Percentiles rank a stretch among this genome's conserved stretches.
Conservation (phyloP, 2,797 vertebrate species). For the Melanotaenia boesemani region DNA sequence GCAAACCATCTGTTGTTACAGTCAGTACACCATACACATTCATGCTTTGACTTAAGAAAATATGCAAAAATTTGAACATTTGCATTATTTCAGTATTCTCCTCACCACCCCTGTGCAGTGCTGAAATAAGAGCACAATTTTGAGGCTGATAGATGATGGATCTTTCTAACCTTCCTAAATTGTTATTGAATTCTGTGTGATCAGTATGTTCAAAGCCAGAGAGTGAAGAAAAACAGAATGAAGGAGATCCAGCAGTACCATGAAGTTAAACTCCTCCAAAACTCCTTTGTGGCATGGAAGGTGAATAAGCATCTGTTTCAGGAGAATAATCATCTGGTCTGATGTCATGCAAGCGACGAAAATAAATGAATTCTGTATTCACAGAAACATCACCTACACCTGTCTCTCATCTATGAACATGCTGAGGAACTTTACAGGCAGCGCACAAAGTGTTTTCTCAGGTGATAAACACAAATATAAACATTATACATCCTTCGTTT, state of each 20-base stretch:
- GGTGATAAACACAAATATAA: conserved; percentile 75
- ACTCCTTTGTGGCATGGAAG: conserved; percentile 84
- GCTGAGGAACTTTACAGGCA: conserved; percentile 78
- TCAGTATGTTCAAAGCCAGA: conserved; percentile 81
- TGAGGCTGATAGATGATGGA: not conserved
- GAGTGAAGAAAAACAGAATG: conserved; percentile 73
- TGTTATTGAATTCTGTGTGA: conserved; percentile 14
- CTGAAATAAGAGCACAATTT: not conserved
- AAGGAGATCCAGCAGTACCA: conserved; percentile 72
- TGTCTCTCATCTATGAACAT: conserved; percentile 58
- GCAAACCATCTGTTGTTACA: not conserved
- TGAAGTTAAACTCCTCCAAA: conserved; percentile 70
- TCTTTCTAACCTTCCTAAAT: not conserved
- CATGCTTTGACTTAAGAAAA: too few species aligned
- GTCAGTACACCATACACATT: not conserved
- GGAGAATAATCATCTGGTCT: not conserved
- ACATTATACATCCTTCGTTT: not conserved
- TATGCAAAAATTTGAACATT: too few species aligned
- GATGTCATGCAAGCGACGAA: not conserved
- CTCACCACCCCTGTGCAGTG: not conserved
- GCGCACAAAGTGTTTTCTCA: conserved; percentile 61
- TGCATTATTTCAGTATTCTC: too few species aligned
- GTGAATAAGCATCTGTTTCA: conserved; percentile 64
- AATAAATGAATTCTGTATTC: conserved; percentile 30
- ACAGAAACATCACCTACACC: conserved; percentile 81